These are phyloP conservation scores for Dasyornis broadbenti DNA, from an alignment of 2,113 vertebrate genomes.

Conservation along the genomic window DNA sequence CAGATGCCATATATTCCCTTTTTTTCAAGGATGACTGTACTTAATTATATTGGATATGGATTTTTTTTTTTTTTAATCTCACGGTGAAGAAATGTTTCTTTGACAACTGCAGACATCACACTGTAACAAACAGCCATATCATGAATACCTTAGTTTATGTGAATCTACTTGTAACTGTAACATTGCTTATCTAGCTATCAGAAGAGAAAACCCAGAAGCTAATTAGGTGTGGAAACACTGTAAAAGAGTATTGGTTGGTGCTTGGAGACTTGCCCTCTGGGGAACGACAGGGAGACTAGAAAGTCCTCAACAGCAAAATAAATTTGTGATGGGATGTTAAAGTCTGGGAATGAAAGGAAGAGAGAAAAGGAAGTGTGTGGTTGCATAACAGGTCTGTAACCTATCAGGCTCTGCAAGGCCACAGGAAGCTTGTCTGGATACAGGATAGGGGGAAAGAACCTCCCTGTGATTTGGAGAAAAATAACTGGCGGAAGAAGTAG, in stretches of 20 bases:
- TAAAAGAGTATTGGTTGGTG: not conserved
- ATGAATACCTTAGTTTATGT: not conserved
- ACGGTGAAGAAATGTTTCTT: not conserved
- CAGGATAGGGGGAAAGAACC: not conserved
- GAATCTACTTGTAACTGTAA: not conserved
- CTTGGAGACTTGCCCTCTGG: not conserved
- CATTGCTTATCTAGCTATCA: not conserved
- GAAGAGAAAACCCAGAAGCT: not conserved
- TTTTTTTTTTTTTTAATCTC: not conserved
- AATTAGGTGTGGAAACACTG: not conserved
- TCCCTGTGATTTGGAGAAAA: not conserved
- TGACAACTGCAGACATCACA: not conserved
- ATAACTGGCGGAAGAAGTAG: not conserved
- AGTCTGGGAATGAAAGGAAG: not conserved
- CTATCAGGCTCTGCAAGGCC: not conserved
- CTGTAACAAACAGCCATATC: not conserved
- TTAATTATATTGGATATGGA: not conserved
- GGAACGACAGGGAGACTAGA: not conserved
- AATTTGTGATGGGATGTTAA: not conserved
- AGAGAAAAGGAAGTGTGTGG: not conserved
- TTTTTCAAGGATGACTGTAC: not conserved
- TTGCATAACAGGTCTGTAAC: not conserved
- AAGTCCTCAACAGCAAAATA: not conserved
- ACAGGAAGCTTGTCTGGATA: not conserved
- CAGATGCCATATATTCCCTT: constrained; percentile 9